phyloP scores from a whole-genome alignment of 1,140 invertebrate genomes.

The Drosophila eugracilis region DNA sequence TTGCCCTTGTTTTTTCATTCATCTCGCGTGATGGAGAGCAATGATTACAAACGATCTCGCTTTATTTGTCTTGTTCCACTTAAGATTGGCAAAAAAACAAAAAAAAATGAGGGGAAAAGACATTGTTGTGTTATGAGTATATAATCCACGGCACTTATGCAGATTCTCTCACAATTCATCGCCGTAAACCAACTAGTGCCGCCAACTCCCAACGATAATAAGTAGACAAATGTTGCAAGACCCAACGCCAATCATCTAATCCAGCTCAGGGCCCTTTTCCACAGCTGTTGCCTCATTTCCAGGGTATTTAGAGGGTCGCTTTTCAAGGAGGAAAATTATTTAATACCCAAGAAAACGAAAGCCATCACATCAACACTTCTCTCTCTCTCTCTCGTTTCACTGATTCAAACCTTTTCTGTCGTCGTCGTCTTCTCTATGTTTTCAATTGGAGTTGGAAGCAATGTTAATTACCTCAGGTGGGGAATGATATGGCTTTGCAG shows the following conservation, averaged over 20 bases:
- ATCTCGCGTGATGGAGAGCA: constrained; percentile 29
- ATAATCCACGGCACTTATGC: constrained; percentile 56
- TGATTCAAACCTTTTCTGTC: constrained; percentile 31
- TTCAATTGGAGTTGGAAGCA: constrained; percentile 39
- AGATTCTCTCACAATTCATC: constrained; percentile 72
- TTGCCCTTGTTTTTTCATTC: neutral
- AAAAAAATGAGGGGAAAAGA: constrained; percentile 24
- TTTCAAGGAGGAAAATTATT: constrained; percentile 55
- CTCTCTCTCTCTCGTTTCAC: constrained; percentile 30
- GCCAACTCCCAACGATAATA: constrained; percentile 24
- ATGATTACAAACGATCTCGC: constrained; percentile 34
- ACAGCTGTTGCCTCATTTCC: constrained; percentile 49
- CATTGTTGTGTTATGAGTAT: constrained; percentile 39
- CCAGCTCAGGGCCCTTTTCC: constrained; percentile 54
- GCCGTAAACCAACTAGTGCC: constrained; percentile 1
- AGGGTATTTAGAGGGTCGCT: constrained; percentile 37
- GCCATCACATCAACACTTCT: constrained; percentile 42
- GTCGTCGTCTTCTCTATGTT: constrained; percentile 37
- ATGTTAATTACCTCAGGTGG: constrained; percentile 69
- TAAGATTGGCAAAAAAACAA: constrained; percentile 29
- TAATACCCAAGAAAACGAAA: constrained; percentile 43
- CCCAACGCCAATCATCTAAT: constrained; percentile 60
- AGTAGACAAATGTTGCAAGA: constrained; percentile 48
- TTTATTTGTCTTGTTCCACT: constrained; percentile 55
- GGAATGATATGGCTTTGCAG: constrained; percentile 68